Evolutionary conservation across 2,797 vertebrate genomes (phyloP).

Genomic region (Sebastes oblongus): DNA sequence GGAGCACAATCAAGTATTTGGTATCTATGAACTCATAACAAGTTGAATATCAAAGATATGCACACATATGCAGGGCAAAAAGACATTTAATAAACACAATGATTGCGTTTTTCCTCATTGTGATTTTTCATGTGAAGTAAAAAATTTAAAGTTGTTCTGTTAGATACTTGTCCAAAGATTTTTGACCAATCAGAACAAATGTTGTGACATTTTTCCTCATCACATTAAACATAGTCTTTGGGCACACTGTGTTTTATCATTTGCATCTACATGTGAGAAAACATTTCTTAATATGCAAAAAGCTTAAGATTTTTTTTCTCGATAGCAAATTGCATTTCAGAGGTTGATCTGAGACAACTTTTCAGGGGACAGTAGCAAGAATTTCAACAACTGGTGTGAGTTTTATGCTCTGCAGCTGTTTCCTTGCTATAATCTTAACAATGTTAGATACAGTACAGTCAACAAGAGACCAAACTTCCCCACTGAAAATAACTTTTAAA

Average conservation of each 20-base stretch:
- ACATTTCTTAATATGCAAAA: background rate
- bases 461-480: background rate
- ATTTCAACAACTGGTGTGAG: background rate
- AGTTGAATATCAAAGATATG: background rate
- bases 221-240: too few relatives aligned
- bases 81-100: background rate
- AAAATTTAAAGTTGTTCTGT: too few relatives aligned
- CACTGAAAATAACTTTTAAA: background rate
- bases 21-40: background rate
- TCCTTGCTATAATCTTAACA: background rate
- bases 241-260: background rate
- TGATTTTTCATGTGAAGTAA: too few relatives aligned
- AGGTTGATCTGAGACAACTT: background rate
- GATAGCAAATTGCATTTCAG: background rate
- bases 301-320: background rate
- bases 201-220: too few relatives aligned
- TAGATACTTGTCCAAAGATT: too few relatives aligned
- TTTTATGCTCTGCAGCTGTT: constrained; percentile 22
- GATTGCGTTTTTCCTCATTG: background rate
- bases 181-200: too few relatives aligned
- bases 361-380: background rate
- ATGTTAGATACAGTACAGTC: background rate
- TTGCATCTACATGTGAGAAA: background rate
- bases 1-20: background rate
- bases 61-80: background rate